phyloP scores from a whole-genome alignment of 2,113 vertebrate genomes.

The Enhydra lutris region DNA sequence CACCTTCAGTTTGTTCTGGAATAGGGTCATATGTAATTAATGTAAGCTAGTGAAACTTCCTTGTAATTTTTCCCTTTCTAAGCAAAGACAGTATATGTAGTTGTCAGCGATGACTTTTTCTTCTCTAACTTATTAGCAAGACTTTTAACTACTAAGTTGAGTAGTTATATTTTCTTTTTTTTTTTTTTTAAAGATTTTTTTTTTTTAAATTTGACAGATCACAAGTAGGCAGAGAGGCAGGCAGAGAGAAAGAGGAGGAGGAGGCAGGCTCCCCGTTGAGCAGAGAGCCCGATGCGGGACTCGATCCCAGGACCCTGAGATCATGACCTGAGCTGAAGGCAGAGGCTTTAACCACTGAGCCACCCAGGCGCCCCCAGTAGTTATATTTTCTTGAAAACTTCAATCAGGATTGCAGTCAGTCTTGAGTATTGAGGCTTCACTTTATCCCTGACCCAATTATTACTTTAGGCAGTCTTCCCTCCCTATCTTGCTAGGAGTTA shows the following conservation, averaged over 20 bases:
- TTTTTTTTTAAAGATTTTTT: too few species aligned
- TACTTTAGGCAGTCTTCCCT: background rate
- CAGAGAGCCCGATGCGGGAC: too few species aligned
- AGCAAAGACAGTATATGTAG: background rate
- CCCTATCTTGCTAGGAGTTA: background rate
- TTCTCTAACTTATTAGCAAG: background rate
- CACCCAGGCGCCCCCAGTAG: too few species aligned
- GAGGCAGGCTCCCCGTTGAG: too few species aligned
- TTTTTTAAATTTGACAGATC: too few species aligned
- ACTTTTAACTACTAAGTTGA: background rate
- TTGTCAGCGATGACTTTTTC: background rate
- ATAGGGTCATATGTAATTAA: slow-evolving; percentile 6
- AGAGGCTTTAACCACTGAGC: too few species aligned
- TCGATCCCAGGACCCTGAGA: too few species aligned
- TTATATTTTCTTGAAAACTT: background rate
- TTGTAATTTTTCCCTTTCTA: background rate
- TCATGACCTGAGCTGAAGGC: too few species aligned
- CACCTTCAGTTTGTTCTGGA: background rate
- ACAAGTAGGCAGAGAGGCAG: too few species aligned
- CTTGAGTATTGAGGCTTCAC: background rate
- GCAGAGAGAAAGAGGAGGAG: too few species aligned
- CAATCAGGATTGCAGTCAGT: background rate
- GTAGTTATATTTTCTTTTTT: background rate
- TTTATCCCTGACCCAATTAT: background rate
- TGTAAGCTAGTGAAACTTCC: background rate